Base-by-base conservation (phyloP, 2,888 invertebrate genomes). In the Eueremaeus valkanovi region DNA sequence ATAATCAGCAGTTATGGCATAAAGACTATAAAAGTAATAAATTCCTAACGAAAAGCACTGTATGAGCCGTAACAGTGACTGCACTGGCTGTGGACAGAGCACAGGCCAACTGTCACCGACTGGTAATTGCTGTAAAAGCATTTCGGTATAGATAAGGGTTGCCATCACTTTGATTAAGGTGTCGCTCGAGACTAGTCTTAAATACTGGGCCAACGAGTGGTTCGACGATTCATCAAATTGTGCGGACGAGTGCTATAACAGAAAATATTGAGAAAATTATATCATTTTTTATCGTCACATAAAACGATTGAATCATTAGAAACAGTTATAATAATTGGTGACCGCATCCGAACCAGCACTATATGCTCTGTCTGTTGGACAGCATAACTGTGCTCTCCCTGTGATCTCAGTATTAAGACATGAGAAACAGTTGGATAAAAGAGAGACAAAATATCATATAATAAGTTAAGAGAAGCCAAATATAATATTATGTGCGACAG, bases 111-210 rank as follows among this genome's bases (percentile, higher is more conserved):
- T 66, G 36, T 66, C 61, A 27, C 31, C 66, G 9, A 40, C 66
- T 36, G 66, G 66, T 66, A 66, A 36, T n/a, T 66, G 66, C n/a
- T 66, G 66, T 36, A 40, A 66, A 33, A 66, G 66, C 36, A 36
- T 66, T 66, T 66, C n/a, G 1, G 66, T 66, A 66, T 66, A 66
- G 13, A 66, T 66, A 66, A 66, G 33, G 18, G 36, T 66, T 33
- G 36, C n/a, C 33, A 66, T 36, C 66, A 66, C 66, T 66, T 66
- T 66, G 66, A 66, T 66, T 33, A 61, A 11, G 31, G 61, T 61
- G 1, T 31, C 11, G 61, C 8, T 5, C 24, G 61, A 31, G 29
- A 61, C 29, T 6, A 31, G 27, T n/a, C 55, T 18, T 6, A 18
- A 45, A 51, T 51, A 51, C 1, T n/a, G 21, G 51, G 51, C n/a